Base-by-base conservation (phyloP, 2,113 vertebrate species). In the Heliornis fulica region DNA sequence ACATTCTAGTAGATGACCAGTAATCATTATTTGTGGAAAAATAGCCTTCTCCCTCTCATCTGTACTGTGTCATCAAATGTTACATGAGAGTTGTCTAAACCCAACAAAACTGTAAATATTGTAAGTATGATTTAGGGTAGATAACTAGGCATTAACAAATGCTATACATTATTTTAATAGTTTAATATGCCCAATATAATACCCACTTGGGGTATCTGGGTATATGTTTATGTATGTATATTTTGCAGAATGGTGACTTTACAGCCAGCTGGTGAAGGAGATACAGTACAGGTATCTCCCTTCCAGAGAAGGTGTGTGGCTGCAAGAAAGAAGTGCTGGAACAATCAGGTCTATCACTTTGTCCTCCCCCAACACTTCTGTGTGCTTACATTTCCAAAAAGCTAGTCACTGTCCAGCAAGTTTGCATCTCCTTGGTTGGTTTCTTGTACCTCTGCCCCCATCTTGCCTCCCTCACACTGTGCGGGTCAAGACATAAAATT, bases 221-320 rank as follows among this genome's bases (percentile, higher is more conserved):
- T 46, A 11, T 61, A 20, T 38, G 31, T 72, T 87, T 65, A 51
- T 21, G 5, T 31, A 32, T 40, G 48, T 46, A 85, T 78, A 48
- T 36, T 89, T 93, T 85, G 23, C 69, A 78, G 63, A 81, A 94
- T 77, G 31, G 93, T 88, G 51, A 50, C 36, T 92, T 91, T 87
- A 48, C 65, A 87, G 34, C 66, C 80, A 85, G 57, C 66, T 95
- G 79, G 85, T 74, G 46, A 72, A 87, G 57, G 26, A 60, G 34
- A 40, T 7, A 23, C 7, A 28, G 16, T 6, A 40, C 17, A 40
- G 32, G 22, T 29, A 77, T 22, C 5, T 68, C 22, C 21, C n/a
- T 89, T 61, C 59, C 41, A 54, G 25, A 38, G 45, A 59, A 87
- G 10, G 9, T 9, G 6, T 9, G 5, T 63, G 10, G 15, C 12